These are phyloP conservation scores for Odontomachus brunneus DNA, from an alignment of 1,140 invertebrate genomes.

Conservation along the genomic window DNA sequence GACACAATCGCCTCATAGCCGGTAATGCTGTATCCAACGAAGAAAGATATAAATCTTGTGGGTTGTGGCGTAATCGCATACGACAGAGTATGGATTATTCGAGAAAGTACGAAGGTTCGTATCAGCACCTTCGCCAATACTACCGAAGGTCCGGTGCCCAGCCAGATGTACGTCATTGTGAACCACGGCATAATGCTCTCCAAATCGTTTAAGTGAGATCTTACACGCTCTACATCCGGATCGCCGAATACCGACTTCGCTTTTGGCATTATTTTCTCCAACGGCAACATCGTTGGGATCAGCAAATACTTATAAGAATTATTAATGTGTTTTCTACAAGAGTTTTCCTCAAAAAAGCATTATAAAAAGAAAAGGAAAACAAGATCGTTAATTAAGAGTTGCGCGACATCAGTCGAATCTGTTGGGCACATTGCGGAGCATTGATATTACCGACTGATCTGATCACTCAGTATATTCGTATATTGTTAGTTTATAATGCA, in stretches of 20 bases:
- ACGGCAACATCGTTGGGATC: constrained; percentile 86
- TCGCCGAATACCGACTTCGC: constrained; percentile 85
- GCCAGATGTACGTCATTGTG: constrained; percentile 87
- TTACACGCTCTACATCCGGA: constrained; percentile 87
- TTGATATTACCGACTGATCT: too few species aligned
- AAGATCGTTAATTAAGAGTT: too few species aligned
- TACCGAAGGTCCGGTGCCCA: constrained; percentile 86
- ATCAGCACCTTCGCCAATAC: constrained; percentile 87
- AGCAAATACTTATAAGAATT: constrained; percentile 86
- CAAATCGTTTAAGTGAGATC: constrained; percentile 89
- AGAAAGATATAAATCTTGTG: constrained; percentile 86
- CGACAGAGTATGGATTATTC: constrained; percentile 87
- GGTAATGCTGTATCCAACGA: constrained; percentile 84
- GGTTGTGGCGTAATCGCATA: constrained; percentile 88
- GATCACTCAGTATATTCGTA: too few species aligned
- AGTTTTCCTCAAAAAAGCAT: too few species aligned
- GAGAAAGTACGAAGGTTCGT: constrained; percentile 86
- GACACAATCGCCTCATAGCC: constrained; percentile 86
- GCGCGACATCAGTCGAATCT: too few species aligned
- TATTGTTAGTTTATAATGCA: too few species aligned
- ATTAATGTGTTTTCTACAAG: constrained; percentile 20
- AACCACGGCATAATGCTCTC: constrained; percentile 90
- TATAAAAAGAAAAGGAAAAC: too few species aligned
- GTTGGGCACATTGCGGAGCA: too few species aligned
- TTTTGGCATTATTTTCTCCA: too few species aligned